A percentile compares a stretch with the other conserved stretches of the same genome.
These are phyloP conservation scores for Panonychus citri DNA, from an alignment of 1,140 invertebrate genomes.

Conservation along the genomic window DNA sequence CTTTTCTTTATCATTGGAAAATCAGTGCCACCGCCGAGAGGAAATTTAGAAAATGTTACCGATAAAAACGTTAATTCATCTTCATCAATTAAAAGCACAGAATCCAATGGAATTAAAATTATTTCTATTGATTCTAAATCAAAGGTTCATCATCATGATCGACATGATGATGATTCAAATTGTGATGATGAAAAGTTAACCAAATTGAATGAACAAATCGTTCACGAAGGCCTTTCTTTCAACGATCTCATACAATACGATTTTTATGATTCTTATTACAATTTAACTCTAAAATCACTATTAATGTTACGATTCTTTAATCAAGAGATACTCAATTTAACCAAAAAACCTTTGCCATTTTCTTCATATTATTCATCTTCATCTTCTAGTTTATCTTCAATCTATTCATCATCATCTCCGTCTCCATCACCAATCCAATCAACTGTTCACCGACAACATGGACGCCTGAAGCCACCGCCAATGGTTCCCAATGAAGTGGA, in stretches of 20 bases:
- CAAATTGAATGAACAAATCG: neutral
- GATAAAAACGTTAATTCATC: too few species aligned
- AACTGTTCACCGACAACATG: neutral
- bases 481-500: neutral
- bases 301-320: constrained; percentile 7
- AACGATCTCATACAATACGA: constrained; percentile 58
- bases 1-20: constrained; percentile 1
- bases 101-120: too few species aligned
- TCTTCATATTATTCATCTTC: too few species aligned
- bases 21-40: neutral
- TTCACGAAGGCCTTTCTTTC: constrained; percentile 35
- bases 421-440: too few species aligned
- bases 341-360: neutral
- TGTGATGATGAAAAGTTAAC: neutral
- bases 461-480: neutral
- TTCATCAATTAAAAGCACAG: too few species aligned
- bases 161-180: too few species aligned
- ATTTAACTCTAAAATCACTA: constrained; percentile 82
- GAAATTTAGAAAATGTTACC: neutral
- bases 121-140: too few species aligned
- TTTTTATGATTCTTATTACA: constrained; percentile 60
- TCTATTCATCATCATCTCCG: too few species aligned
- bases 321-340: neutral
- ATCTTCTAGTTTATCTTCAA: too few species aligned
- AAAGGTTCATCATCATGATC: too few species aligned